phyloP scores from a whole-genome alignment of 2,797 vertebrate genomes.

The Poecilia wingei region DNA sequence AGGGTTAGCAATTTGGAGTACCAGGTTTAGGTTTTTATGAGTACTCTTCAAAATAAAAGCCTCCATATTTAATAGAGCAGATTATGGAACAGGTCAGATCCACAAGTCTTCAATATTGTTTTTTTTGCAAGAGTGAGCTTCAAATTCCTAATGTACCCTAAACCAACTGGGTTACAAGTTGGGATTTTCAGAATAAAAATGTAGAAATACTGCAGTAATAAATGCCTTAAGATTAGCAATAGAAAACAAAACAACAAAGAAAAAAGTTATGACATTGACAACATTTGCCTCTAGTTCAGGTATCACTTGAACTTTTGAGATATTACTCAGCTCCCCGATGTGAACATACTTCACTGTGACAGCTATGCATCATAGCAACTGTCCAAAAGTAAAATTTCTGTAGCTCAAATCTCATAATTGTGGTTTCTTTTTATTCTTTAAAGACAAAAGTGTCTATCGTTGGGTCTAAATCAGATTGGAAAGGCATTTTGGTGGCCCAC shows the following conservation, averaged over 20 bases:
- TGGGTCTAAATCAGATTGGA: neutral
- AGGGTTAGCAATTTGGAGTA: neutral
- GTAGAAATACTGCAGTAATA: neutral
- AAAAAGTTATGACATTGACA: too few relatives aligned
- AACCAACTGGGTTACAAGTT: neutral
- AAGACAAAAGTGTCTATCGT: neutral
- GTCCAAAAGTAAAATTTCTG: neutral
- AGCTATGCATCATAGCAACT: neutral
- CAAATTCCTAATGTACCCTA: neutral
- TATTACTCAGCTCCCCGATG: neutral
- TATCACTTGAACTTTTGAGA: neutral
- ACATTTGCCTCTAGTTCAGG: neutral
- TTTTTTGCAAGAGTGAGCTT: neutral
- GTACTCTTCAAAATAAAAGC: neutral
- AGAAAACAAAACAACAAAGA: too few relatives aligned
- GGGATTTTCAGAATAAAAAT: neutral
- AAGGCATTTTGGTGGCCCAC: neutral
- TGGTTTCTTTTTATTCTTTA: neutral
- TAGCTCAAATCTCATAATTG: neutral
- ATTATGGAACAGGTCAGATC: neutral
- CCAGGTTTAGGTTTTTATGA: neutral
- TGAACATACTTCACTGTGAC: neutral
- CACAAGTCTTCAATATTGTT: neutral
- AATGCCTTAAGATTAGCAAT: neutral
- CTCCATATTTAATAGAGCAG: neutral